Percentiles rank a stretch among this genome's conserved stretches.
These are phyloP conservation scores for Sisyra nigra DNA, from an alignment of 2,888 invertebrate genomes.

Conservation along the genomic window DNA sequence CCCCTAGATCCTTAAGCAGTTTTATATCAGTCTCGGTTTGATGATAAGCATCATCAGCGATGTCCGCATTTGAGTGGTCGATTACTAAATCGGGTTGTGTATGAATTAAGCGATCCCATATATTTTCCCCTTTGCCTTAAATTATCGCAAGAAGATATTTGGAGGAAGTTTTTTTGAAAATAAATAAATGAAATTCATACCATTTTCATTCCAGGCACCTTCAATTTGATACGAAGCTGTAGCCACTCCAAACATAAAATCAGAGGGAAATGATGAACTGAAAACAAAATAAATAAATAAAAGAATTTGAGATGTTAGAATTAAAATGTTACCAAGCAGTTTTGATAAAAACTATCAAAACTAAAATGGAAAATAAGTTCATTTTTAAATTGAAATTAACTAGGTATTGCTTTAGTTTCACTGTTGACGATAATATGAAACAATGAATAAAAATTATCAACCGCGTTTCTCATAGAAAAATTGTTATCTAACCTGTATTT, in stretches of 20 bases:
- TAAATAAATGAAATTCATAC: slow-evolving; percentile 16
- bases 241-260: slow-evolving; percentile 15
- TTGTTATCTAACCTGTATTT: too few species aligned
- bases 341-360: too few species aligned
- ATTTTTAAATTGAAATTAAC: too few species aligned
- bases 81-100: slow-evolving; percentile 29
- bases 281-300: slow-evolving; percentile 10
- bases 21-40: slow-evolving; percentile 40
- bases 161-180: too few species aligned
- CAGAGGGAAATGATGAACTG: slow-evolving; percentile 17
- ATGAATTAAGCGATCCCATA: slow-evolving; percentile 52
- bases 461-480: too few species aligned
- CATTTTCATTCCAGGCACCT: slow-evolving; percentile 33
- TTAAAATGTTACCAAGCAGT: too few species aligned
- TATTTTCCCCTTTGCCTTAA: slow-evolving; percentile 42
- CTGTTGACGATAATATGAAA: too few species aligned
- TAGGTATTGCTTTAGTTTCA: too few species aligned
- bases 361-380: too few species aligned
- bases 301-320: too few species aligned
- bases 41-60: slow-evolving; percentile 51
- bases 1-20: slow-evolving; percentile 36
- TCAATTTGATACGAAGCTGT: slow-evolving; percentile 34
- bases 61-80: slow-evolving; percentile 40
- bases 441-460: too few species aligned
- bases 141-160: too few species aligned